Evolutionary conservation across 2,797 vertebrate genomes (phyloP), one percentile per base, ranked within the genome.

Genomic region (Crenichthys baileyi): DNA sequence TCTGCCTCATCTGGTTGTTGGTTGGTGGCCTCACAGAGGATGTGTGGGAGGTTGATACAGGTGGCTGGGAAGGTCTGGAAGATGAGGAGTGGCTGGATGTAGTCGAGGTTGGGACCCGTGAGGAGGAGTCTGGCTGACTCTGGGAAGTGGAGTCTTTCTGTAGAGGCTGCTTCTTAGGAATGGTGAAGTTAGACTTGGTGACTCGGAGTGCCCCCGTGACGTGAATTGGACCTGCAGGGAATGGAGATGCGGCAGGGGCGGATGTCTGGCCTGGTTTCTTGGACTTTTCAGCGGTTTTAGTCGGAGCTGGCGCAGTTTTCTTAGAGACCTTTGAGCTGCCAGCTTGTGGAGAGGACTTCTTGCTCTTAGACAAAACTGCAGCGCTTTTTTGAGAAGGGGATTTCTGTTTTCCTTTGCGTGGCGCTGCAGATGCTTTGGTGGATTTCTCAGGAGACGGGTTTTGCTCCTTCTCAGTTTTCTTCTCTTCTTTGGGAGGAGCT

Each of bases 1-100:
- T 99, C 86, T 98, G 97, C 68, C 98, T 97, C 90, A 99, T 99
- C 93, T 99, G 98, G 61, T 97, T 97, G 91, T 99, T 99, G 76
- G 97, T 96, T 5, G 97, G 97, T 12, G 97, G 95, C 0, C 96
- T 94, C 41, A 94, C 92, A 5, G 91, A 24, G 0, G 95, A 60
- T 13, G 2, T 76, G 2, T 91, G n/a, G 12, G 92, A 83, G 4
- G 78, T 79, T 9, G 91, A 81, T 6, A 81, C 20, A 2, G 89
- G 51, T 0, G 93, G 55, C 79, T 95, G 97, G 7, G 90, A 74
- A 6, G 93, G 79, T 50, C 94, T 92, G 1, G 95, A 91, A 20
- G 95, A 80, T 0, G 90, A 90, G 2, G 90, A 88, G 53, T 89
- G 91, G 53, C 83, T 81, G 77, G 85, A 86, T 15, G 93, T 26